A percentile compares a stretch with the other conserved stretches of the same genome.
Evolutionary conservation across 1,140 invertebrate genomes (phyloP).

Genomic region (Zophobas morio): DNA sequence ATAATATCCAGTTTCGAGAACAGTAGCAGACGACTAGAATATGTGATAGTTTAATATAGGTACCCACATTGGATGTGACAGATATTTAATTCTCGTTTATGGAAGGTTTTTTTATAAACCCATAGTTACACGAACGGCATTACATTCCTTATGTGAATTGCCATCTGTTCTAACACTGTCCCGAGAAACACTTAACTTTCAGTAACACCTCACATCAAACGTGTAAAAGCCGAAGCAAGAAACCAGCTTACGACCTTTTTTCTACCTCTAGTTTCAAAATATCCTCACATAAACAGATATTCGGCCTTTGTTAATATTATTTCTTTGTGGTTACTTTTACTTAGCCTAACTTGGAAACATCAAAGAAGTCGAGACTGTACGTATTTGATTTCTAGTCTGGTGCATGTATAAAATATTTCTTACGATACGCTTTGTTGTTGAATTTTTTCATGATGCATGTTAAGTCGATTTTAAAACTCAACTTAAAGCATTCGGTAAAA

Average conservation of each 20-base stretch:
- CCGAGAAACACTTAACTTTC: neutral
- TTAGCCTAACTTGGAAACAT: conserved; percentile 9
- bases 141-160: conserved; percentile 12
- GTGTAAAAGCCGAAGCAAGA: neutral
- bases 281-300: conserved; percentile 19
- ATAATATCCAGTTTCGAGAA: too few species aligned
- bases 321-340: conserved; percentile 16
- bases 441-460: neutral
- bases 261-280: neutral
- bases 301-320: conserved; percentile 16
- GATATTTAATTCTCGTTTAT: conserved; percentile 12
- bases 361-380: conserved; percentile 16
- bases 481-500: neutral
- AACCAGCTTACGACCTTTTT: neutral
- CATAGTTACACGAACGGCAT: conserved; percentile 10
- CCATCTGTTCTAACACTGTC: neutral
- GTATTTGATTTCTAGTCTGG: neutral
- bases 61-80: neutral
- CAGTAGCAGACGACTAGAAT: too few species aligned
- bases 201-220: neutral
- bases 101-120: neutral
- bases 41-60: neutral
- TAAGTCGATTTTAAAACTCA: neutral
- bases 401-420: conserved; percentile 8
- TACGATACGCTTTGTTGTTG: too few species aligned